Conservation (phyloP, 1,140 invertebrate genomes). For the Batillaria attramentaria region DNA sequence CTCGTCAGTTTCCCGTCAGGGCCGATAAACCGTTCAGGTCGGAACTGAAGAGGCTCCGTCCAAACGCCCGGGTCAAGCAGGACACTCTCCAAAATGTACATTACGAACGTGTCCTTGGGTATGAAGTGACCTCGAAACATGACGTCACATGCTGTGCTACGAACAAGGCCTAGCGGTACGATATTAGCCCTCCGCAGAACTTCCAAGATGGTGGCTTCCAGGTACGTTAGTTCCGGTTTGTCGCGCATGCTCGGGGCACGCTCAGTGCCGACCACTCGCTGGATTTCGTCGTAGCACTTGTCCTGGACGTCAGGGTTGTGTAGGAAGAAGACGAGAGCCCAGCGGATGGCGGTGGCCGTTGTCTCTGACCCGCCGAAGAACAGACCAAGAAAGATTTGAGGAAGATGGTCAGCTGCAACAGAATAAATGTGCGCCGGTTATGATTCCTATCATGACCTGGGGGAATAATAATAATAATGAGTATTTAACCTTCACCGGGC, state of each 20-base stretch:
- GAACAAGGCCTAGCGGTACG: slow-evolving; percentile 64
- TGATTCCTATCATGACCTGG: no score
- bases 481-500: no score
- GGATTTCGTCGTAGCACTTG: slow-evolving; percentile 89
- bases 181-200: slow-evolving; percentile 38
- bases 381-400: slow-evolving; percentile 76
- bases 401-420: slow-evolving; percentile 36
- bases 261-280: slow-evolving; percentile 66
- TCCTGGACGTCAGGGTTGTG: slow-evolving; percentile 81
- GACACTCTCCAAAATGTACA: slow-evolving; percentile 54
- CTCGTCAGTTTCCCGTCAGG: slow-evolving; percentile 56
- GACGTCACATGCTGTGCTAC: slow-evolving; percentile 52
- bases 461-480: no score
- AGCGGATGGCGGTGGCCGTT: slow-evolving; percentile 85
- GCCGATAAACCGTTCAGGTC: slow-evolving; percentile 77
- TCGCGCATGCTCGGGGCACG: slow-evolving; percentile 41
- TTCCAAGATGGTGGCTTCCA: slow-evolving; percentile 50
- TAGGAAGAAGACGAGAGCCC: slow-evolving; percentile 89
- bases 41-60: slow-evolving; percentile 80
- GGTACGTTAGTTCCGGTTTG: slow-evolving; percentile 41
- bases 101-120: slow-evolving; percentile 54
- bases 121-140: slow-evolving; percentile 61
- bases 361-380: slow-evolving; percentile 94
- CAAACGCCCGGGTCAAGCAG: slow-evolving; percentile 72
- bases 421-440: no score